Evolutionary conservation across 2,113 vertebrate genomes (phyloP).

Genomic region (Xiphophorus hellerii): DNA sequence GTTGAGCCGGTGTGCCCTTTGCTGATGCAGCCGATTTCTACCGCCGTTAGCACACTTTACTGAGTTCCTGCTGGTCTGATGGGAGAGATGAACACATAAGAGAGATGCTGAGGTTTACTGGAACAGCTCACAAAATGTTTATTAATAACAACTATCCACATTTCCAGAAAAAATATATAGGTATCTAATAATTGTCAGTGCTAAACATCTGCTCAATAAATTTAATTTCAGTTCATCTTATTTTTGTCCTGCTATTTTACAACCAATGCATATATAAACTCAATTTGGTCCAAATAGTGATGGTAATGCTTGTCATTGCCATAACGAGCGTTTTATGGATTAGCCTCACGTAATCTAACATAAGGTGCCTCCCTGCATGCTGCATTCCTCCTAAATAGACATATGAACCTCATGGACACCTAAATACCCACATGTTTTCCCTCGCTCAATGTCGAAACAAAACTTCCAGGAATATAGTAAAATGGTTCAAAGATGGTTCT

Average conservation of each 20-base stretch:
- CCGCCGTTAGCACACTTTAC: conserved; percentile 30
- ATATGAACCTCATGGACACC: background rate
- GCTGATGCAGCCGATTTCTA: conserved; percentile 51
- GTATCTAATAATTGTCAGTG: too few species aligned
- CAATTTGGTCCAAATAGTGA: too few species aligned
- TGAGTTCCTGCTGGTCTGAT: conserved; percentile 28
- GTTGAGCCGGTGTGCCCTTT: conserved; percentile 17
- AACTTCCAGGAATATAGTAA: background rate
- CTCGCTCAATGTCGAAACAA: background rate
- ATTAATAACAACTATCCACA: background rate
- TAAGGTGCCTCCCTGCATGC: too few species aligned
- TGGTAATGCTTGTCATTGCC: too few species aligned
- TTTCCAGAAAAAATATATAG: too few species aligned
- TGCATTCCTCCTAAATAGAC: too few species aligned
- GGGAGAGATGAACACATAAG: background rate
- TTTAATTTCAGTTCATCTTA: too few species aligned
- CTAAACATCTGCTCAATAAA: too few species aligned
- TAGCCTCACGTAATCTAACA: too few species aligned
- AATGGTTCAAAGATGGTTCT: background rate
- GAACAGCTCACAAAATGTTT: background rate
- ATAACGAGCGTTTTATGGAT: too few species aligned
- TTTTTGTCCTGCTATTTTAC: too few species aligned
- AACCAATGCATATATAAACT: too few species aligned
- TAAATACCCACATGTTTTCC: background rate
- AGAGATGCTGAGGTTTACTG: background rate